Evolutionary conservation across 2,113 vertebrate species (phyloP).

Genomic region (Crocuta crocuta): DNA sequence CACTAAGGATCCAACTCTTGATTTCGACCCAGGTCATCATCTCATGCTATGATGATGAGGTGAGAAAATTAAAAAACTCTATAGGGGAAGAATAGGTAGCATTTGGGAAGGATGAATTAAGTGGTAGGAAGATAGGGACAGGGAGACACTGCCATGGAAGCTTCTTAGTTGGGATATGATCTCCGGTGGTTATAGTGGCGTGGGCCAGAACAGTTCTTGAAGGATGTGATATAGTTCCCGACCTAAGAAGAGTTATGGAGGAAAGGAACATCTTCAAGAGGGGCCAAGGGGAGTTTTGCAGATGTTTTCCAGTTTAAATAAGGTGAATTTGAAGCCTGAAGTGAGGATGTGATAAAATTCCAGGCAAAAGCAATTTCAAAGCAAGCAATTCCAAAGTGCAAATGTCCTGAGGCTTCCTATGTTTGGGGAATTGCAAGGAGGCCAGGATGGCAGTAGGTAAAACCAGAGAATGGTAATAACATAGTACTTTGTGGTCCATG

Average conservation of each 20-base stretch:
- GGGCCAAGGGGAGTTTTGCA: accelerated
- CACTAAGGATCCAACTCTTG: too few species aligned
- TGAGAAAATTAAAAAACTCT: slow-evolving; percentile 4
- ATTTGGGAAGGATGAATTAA: not conserved
- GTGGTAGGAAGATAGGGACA: not conserved
- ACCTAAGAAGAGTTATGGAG: not conserved
- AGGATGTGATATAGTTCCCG: not conserved
- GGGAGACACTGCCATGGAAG: accelerated
- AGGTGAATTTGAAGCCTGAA: not conserved
- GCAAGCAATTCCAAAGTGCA: not conserved
- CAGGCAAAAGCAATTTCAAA: not conserved
- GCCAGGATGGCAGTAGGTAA: not conserved
- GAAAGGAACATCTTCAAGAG: not conserved
- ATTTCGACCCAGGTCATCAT: too few species aligned
- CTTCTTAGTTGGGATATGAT: not conserved
- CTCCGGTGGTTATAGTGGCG: not conserved
- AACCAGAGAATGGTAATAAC: not conserved
- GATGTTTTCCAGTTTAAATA: not conserved
- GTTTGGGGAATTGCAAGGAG: not conserved
- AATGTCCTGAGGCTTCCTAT: not conserved
- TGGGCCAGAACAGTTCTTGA: not conserved
- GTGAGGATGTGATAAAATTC: not conserved
- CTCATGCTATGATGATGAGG: not conserved
- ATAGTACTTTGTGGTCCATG: not conserved
- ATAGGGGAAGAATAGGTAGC: not conserved